Percentiles rank a stretch among this genome's conserved stretches.
Evolutionary conservation across 2,113 vertebrate species (phyloP).

Genomic region (Lutjanus erythropterus): DNA sequence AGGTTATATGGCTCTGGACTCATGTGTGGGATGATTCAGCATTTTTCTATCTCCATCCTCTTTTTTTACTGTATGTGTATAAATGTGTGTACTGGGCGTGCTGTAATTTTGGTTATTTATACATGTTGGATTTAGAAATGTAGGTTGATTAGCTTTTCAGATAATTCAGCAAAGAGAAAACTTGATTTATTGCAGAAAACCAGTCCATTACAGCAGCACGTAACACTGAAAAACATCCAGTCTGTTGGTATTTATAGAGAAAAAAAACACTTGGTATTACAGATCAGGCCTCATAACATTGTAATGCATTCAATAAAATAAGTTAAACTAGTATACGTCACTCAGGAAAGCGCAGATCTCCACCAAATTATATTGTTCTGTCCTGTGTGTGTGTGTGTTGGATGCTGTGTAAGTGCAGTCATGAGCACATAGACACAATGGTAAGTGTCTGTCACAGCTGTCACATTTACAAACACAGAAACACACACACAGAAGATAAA

Average conservation of each 20-base stretch:
- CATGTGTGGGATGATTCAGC: slow-evolving; percentile 43
- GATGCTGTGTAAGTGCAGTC: not conserved
- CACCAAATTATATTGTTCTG: no score
- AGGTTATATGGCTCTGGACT: slow-evolving; percentile 5
- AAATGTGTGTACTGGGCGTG: not conserved
- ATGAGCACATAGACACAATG: slow-evolving; percentile 8
- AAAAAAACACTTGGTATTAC: not conserved
- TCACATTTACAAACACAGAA: slow-evolving; percentile 13
- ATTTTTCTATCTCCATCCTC: slow-evolving; percentile 19
- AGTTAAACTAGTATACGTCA: no score
- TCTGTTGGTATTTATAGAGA: not conserved
- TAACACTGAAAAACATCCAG: not conserved
- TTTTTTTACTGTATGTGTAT: not conserved
- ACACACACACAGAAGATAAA: not conserved
- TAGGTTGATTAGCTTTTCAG: not conserved
- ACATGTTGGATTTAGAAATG: not conserved
- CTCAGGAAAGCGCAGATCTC: no score
- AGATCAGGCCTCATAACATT: not conserved
- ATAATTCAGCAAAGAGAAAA: not conserved
- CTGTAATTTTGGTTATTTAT: no score
- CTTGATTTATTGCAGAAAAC: not conserved
- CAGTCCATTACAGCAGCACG: not conserved
- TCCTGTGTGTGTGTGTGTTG: not conserved
- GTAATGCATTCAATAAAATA: not conserved
- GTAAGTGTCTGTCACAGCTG: slow-evolving; percentile 25